These are phyloP conservation scores for Coelogynopora nodosa DNA, from an alignment of 2,888 invertebrate species.

Conservation along the genomic window DNA sequence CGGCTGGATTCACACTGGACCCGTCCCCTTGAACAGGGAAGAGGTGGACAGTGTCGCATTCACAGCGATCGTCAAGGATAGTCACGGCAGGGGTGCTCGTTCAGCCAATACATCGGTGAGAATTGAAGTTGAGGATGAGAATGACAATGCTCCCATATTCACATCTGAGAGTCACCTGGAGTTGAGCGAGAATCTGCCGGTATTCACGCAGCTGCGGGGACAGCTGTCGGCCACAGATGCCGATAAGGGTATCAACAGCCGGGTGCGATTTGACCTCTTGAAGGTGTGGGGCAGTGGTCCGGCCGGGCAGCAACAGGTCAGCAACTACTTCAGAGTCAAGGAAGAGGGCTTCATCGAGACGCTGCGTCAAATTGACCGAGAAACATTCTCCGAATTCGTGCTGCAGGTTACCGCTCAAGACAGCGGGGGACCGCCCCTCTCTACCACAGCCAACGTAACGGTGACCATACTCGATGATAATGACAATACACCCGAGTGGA, in stretches of 20 bases:
- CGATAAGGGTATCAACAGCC: conserved; percentile 16
- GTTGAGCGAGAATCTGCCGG: not conserved
- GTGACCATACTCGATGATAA: conserved; percentile 20
- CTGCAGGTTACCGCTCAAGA: conserved; percentile 27
- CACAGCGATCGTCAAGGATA: conserved; percentile 2
- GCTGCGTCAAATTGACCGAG: conserved; percentile 26
- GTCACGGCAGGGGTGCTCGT: not conserved
- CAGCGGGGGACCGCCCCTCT: not conserved
- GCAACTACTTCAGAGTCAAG: conserved; percentile 5
- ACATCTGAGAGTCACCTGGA: not conserved
- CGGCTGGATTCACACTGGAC: conserved; percentile 27
- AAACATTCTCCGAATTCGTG: conserved; percentile 4
- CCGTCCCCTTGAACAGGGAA: not conserved
- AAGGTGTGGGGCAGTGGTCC: not conserved
- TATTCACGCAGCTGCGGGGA: conserved; percentile 11
- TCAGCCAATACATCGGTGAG: not conserved
- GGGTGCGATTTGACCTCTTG: not conserved
- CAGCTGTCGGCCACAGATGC: conserved; percentile 33
- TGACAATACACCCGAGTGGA: conserved; percentile 37
- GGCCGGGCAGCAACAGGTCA: not conserved
- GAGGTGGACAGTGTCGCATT: conserved; percentile 16
- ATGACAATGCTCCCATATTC: conserved; percentile 40
- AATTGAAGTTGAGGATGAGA: conserved; percentile 32
- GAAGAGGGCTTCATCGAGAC: conserved; percentile 15
- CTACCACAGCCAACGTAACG: conserved; percentile 32